Evolutionary conservation across 37 sponge, comb jelly and placozoan species (phyloP), one percentile per base, ranked within the genome.

Genomic region (Halisarca cf. caerulea): DNA sequence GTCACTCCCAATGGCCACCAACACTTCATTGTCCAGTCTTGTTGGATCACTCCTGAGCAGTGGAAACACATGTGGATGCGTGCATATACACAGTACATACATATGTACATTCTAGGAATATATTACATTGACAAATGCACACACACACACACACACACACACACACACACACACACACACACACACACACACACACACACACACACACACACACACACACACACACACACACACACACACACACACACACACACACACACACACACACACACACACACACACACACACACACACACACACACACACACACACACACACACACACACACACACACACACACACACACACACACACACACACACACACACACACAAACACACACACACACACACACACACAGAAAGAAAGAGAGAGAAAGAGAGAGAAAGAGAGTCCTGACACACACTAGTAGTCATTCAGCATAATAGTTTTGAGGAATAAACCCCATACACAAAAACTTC

Each of bases 11-110:
- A 92, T 59, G 2, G 93, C 93, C 15, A 80, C 47, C 32, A 80
- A 28, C 3, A 92, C 93, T 64, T 89, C 90, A 28, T 66, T 37
- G 66, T 92, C 93, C 60, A 86, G 58, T 78, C 89, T 92, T 15
- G 85, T 84, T 20, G 93, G 93, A 23, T 11, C 6, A 11, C 51
- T 30, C 20, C 93, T 92, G 37, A n/a, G n/a, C n/a, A n/a, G n/a
- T n/a, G n/a, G n/a, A n/a, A n/a, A n/a, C n/a, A n/a, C n/a, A n/a
- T n/a, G n/a, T n/a, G 3, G 51, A 30, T 20, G 57, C 17, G 17
- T 55, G 57, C 57, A 55, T 11, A 55, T 17, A 72, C 30, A 44
- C 23, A 68, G 2, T 25, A 11, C 68, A 42, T 7, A 71, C 77
- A 55, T 20, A 20, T 55, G n/a, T n/a, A n/a, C n/a, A n/a, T n/a